Conservation (phyloP, 2,797 vertebrate genomes). For the Eremophila alpestris region DNA sequence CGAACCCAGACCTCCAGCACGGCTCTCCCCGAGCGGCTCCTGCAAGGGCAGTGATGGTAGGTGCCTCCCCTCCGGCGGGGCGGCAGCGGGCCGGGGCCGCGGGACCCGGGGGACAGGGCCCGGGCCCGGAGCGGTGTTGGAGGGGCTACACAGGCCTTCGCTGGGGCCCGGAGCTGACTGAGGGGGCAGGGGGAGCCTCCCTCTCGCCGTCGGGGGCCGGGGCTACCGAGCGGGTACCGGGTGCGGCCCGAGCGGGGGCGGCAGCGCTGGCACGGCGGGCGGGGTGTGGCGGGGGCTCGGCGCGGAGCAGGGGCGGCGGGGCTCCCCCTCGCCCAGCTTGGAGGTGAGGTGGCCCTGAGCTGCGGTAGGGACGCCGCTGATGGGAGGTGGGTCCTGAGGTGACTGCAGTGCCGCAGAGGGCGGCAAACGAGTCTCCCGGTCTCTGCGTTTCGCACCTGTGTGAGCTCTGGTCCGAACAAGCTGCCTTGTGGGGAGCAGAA, state of each 20-base stretch:
- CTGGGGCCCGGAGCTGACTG: not conserved
- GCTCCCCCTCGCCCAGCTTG: too few species aligned
- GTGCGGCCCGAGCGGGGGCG: not conserved
- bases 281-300: not conserved
- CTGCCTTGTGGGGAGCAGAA: not conserved
- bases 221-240: not conserved
- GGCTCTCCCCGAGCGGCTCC: conserved; percentile 5
- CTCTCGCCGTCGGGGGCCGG: not conserved
- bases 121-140: not conserved
- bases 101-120: not conserved
- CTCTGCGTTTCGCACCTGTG: not conserved
- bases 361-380: not conserved
- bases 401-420: not conserved
- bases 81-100: not conserved
- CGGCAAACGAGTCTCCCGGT: too few species aligned
- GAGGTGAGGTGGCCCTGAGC: not conserved
- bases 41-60: conserved; percentile 61
- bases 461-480: not conserved
- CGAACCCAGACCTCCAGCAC: not conserved
- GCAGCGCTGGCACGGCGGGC: not conserved
- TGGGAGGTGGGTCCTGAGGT: not conserved
- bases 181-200: not conserved
- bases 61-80: not conserved
- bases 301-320: too few species aligned
- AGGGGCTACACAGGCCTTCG: not conserved